Conservation (phyloP, 1,140 invertebrate genomes). For the Popillia japonica region DNA sequence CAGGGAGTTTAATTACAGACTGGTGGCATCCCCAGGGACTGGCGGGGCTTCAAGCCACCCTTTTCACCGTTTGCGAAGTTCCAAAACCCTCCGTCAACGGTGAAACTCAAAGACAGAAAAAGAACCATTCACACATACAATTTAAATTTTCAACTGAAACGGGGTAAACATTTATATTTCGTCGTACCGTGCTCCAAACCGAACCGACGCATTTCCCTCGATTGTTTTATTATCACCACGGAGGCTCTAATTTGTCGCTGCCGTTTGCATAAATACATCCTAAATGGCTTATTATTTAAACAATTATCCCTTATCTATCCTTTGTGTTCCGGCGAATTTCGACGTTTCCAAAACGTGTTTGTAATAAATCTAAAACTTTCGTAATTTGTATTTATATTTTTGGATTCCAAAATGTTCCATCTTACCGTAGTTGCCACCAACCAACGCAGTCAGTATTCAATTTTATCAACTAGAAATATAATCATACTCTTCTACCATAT, state of each 20-base stretch:
- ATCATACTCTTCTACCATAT: neutral
- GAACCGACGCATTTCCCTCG: neutral
- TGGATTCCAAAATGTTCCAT: too few species aligned
- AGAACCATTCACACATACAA: conserved; percentile 40
- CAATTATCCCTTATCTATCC: neutral
- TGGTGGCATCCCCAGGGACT: conserved; percentile 53
- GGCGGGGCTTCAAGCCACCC: conserved; percentile 54
- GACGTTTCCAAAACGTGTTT: neutral
- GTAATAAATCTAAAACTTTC: neutral
- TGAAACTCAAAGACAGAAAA: conserved; percentile 37
- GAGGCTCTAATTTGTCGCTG: conserved; percentile 10
- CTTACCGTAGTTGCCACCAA: too few species aligned
- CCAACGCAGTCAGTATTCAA: neutral
- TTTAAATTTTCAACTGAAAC: conserved; percentile 33
- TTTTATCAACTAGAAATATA: neutral
- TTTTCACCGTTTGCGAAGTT: conserved; percentile 43
- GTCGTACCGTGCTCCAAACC: neutral
- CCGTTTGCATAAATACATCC: conserved; percentile 11
- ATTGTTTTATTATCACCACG: conserved; percentile 3
- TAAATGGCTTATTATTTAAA: conserved; percentile 12
- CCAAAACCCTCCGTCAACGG: conserved; percentile 35
- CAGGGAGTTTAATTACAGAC: conserved; percentile 56
- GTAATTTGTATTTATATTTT: neutral
- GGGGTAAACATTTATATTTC: conserved; percentile 27
- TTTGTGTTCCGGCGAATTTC: neutral